phyloP scores from a whole-genome alignment of 2,888 invertebrate genomes.

The Erannis defoliaria region DNA sequence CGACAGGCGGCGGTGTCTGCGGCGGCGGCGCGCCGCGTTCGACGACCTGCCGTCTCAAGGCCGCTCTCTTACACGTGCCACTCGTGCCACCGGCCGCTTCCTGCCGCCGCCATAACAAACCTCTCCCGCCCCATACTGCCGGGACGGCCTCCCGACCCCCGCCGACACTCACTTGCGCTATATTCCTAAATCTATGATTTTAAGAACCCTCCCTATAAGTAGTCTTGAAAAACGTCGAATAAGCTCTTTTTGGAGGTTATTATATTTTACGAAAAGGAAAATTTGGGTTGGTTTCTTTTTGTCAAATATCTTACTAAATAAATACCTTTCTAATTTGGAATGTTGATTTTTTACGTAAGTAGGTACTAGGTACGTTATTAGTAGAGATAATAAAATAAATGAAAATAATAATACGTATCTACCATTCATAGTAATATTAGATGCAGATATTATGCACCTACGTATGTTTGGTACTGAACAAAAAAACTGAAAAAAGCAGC shows the following conservation, averaged over 20 bases:
- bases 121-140: slow-evolving; percentile 70
- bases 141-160: slow-evolving; percentile 42
- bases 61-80: slow-evolving; percentile 82
- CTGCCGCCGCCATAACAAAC: slow-evolving; percentile 84
- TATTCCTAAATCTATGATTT: slow-evolving; percentile 47
- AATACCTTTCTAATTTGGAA: background rate
- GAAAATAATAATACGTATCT: too few species aligned
- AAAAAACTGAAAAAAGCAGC: too few species aligned
- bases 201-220: slow-evolving; percentile 41
- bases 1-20: slow-evolving; percentile 65
- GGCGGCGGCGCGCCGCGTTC: slow-evolving; percentile 71
- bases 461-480: too few species aligned
- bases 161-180: slow-evolving; percentile 40
- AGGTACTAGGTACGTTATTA: too few species aligned
- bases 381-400: too few species aligned
- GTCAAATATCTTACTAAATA: background rate
- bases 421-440: too few species aligned
- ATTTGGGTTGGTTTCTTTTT: background rate
- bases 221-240: slow-evolving; percentile 22
- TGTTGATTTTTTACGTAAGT: background rate
- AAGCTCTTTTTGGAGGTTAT: slow-evolving; percentile 14
- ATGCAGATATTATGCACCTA: too few species aligned
- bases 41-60: slow-evolving; percentile 83
- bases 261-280: slow-evolving; percentile 9
- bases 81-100: slow-evolving; percentile 79